These are phyloP conservation scores for Eurytoma adleriae DNA, from an alignment of 2,888 invertebrate species.

Conservation along the genomic window DNA sequence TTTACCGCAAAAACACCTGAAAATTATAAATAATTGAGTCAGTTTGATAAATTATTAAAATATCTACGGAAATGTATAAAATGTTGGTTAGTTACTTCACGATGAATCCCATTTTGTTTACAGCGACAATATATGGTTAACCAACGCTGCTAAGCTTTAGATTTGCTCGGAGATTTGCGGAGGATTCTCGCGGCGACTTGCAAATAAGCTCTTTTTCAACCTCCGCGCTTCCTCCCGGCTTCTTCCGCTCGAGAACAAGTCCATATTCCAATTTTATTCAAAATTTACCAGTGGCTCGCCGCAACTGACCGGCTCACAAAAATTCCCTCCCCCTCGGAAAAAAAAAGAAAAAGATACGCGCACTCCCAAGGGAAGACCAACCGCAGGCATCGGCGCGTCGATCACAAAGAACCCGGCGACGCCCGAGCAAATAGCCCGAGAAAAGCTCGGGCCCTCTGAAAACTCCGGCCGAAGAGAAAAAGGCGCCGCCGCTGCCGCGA, in stretches of 20 bases:
- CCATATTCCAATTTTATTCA: background rate
- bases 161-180: conserved; percentile 50
- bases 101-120: conserved; percentile 42
- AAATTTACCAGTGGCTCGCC: too few relatives aligned
- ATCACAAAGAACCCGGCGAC: background rate
- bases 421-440: background rate
- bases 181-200: conserved; percentile 38
- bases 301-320: too few relatives aligned
- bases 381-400: too few relatives aligned
- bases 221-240: background rate
- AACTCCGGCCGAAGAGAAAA: background rate
- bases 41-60: too few relatives aligned
- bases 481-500: background rate
- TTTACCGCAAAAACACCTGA: too few relatives aligned
- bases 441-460: background rate
- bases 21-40: too few relatives aligned
- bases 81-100: background rate
- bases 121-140: conserved; percentile 38
- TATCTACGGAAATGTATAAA: too few relatives aligned
- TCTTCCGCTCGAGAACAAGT: background rate
- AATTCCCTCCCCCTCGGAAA: too few relatives aligned
- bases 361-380: too few relatives aligned
- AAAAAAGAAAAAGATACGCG: too few relatives aligned
- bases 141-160: conserved; percentile 39
- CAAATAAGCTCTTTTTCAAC: conserved; percentile 39